Base-by-base conservation (phyloP, 2,797 vertebrate genomes). In the Rhinella marina region DNA sequence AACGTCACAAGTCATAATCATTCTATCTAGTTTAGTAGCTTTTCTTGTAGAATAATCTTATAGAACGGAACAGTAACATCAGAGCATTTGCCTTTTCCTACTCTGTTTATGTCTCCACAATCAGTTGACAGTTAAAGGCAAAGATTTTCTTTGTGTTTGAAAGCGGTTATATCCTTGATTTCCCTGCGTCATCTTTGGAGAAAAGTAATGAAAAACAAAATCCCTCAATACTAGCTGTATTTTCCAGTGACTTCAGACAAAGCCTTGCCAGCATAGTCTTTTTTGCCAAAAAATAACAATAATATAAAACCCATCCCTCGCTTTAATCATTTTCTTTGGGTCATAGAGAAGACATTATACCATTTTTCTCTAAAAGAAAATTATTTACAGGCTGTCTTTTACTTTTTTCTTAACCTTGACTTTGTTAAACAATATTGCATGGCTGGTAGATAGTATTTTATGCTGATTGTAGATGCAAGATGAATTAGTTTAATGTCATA, bases 191-290 rank as follows among this genome's bases (percentile, higher is more conserved):
- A 59, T 79, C 90, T 83, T 90, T 87, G 77, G 89, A 86, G 57
- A 54, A 91, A 90, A 86, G 76, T 86, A 90, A 61, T 84, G 88
- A 76, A 80, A 75, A 81, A 86, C 88, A 85, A 82, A 89, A 91
- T 89, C 64, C 81, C 61, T 62, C 91, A 54, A 79, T 72, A 76
- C 90, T n/a, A 90, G 50, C 82, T 82, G 29, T 52, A 88, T 93
- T 77, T 94, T 92, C 90, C 88, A 91, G 76, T 92, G 91, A 93
- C 89, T 88, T 93, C 90, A 90, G 90, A 88, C 89, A 89, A 86
- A 86, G 86, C 32, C 27, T 85, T 93, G 88, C 91, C 90, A 90
- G 79, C 88, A 87, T 85, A 73, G 82, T 78, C 29, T 90, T 90
- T 84, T 82, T 88, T 91, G 87, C 90, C 82, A 92, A 90, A 86